Base-by-base conservation (phyloP, 2,888 invertebrate genomes). In the Drosophila meridiana region DNA sequence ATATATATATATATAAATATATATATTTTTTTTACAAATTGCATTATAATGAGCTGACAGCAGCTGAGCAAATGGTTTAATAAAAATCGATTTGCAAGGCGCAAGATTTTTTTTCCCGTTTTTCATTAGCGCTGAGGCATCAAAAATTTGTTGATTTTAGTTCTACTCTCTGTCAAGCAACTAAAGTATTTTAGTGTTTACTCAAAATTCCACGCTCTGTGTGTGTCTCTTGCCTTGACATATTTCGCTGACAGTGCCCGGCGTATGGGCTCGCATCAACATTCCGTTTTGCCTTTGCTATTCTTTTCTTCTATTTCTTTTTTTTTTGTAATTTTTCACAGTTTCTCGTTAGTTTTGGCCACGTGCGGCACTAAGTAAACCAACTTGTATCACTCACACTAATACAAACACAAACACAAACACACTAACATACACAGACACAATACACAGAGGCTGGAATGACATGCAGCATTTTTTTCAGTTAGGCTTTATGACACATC, bases 401-500 rank as follows among this genome's bases (percentile, higher is more conserved):
- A 20, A 73, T 38, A 55, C 55, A 66, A 58, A 73, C 55, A 55
- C 55, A 66, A 58, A 53, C 42, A 69, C 63, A 57, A 64, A 55
- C 71, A 53, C 56, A 61, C 60, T 20, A 20, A 20, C 20, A 20
- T 20, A 75, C 53, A 53, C 50, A 65, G 58, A 58, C 42, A 71
- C 63, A 43, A 59, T 28, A 60, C 20, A 13, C 40, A 53, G 20
- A 20, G 47, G 56, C 38, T 32, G 61, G 62, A 60, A 67, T 78
- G 71, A 75, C 78, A 76, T 61, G 82, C 69, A 69, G 75, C 62
- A 80, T 20, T 50, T 48, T 48, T 32, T 50, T 85, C 68, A 72
- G 82, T 82, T 87, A 82, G 85, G 78, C 71, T 81, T 83, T 86
- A 83, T 83, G 83, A 73, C 87, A 83, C 76, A 83, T 75, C 70